Percentiles rank a stretch among this genome's conserved stretches.
phyloP scores from a whole-genome alignment of 1,140 invertebrate genomes.

The Lordiphosa collinella region DNA sequence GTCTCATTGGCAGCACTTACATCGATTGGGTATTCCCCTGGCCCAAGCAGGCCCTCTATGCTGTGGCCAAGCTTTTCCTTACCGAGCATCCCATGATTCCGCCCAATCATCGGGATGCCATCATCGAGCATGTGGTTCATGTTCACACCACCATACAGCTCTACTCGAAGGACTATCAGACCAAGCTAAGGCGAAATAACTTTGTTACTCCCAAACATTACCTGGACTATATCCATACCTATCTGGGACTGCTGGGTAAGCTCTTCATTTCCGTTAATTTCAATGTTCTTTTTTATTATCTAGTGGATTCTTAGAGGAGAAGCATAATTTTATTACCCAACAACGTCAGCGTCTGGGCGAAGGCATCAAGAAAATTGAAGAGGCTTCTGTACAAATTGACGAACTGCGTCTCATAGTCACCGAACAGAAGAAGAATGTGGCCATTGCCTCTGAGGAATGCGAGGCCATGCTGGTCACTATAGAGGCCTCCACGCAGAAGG shows the following conservation, averaged over 20 bases:
- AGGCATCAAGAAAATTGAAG: constrained; percentile 79
- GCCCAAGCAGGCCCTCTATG: constrained; percentile 92
- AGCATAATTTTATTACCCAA: constrained; percentile 79
- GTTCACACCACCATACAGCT: constrained; percentile 87
- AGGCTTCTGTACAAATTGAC: constrained; percentile 75
- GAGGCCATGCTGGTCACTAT: constrained; percentile 75
- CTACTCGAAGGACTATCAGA: constrained; percentile 87
- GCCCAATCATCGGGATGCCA: constrained; percentile 83
- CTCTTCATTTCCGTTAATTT: neutral
- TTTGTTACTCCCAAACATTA: constrained; percentile 95
- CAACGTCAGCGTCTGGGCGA: constrained; percentile 79
- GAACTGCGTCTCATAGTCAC: constrained; percentile 70
- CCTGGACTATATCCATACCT: constrained; percentile 90
- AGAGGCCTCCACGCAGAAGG: constrained; percentile 83
- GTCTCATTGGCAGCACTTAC: constrained; percentile 94
- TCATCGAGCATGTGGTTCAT: constrained; percentile 91
- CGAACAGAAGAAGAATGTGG: constrained; percentile 77
- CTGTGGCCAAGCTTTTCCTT: constrained; percentile 90
- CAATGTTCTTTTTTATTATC: neutral
- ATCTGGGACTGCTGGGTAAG: constrained; percentile 87
- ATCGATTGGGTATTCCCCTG: constrained; percentile 97
- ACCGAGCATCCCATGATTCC: constrained; percentile 83
- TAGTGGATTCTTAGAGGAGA: constrained; percentile 67
- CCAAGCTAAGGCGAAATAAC: constrained; percentile 87
- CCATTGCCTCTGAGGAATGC: constrained; percentile 65